Base-by-base conservation (phyloP, 2,888 invertebrate species). In the Lysandra bellargus region DNA sequence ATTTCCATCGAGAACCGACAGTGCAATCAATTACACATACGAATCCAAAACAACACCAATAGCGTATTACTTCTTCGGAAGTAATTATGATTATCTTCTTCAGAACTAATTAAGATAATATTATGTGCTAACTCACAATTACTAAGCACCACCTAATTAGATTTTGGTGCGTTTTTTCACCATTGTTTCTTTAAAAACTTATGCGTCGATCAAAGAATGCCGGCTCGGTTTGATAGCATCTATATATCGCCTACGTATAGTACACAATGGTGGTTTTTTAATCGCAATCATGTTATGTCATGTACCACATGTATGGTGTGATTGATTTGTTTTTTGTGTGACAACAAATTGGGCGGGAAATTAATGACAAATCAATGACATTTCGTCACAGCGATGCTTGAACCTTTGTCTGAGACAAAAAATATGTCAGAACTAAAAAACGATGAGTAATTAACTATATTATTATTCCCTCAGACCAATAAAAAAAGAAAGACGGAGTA, bases 251-350 rank as follows among this genome's bases (percentile, higher is more conserved):
- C 69, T 69, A 69, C 69, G 49, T 49, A 6, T 83, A 78, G 72
- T 44, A 53, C 75, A 81, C 81, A 83, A 84, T 82, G 83, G 80
- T 78, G 81, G 3, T 76, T 76, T 76, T 75, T 76, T 14, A 76
- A 49, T 85, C 82, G 89, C 89, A 89, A 90, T 90, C 84, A 88
- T 90, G 89, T 93, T 92, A 92, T 92, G 92, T 92, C 92, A 92
- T 88, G 86, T 86, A 83, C 83, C 30, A 84, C 84, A 83, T 88
- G 88, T 89, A 86, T 85, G 82, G 82, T 86, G 88, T 91, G 90
- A 92, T 91, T 92, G 88, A 91, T 91, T 87, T 87, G 85, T 83
- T 84, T 84, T 76, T 76, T 76, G 76, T 33, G n/a, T 69, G 33
- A 17, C 33, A 69, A 69, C 69, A 69, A 69, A 33, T 69, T 69